phyloP scores from a whole-genome alignment of 2,797 vertebrate genomes.

The Nyctalus aviator region DNA sequence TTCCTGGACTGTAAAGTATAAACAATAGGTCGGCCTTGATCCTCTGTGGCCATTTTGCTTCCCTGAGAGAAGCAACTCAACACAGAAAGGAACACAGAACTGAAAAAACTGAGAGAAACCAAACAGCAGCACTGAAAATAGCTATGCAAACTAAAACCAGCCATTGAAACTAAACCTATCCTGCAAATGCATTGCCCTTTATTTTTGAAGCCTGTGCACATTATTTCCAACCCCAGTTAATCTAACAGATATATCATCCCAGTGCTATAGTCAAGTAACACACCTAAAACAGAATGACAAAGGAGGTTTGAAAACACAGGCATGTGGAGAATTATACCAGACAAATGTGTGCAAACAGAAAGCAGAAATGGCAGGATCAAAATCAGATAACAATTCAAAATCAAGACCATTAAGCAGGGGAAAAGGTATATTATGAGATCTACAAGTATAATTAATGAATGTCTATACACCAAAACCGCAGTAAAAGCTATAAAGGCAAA shows the following conservation, averaged over 20 bases:
- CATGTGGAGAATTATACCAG: conserved; percentile 17
- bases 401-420: not conserved
- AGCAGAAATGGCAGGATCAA: conserved; percentile 2
- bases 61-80: not conserved
- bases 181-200: not conserved
- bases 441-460: not conserved
- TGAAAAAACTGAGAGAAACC: not conserved
- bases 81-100: not conserved
- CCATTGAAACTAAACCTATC: not conserved
- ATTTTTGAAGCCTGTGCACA: not conserved
- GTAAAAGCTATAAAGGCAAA: conserved; percentile 4
- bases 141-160: not conserved
- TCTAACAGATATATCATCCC: not conserved
- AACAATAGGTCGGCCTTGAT: not conserved
- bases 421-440: not conserved
- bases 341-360: conserved; percentile 39
- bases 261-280: not conserved
- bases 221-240: conserved; percentile 49
- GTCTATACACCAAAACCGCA: not conserved
- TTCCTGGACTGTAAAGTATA: not conserved
- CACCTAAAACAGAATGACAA: not conserved
- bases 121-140: not conserved
- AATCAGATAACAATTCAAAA: conserved; percentile 27
- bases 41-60: not conserved
- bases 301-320: conserved; percentile 47